phyloP scores from a whole-genome alignment of 35 echinoderm and acorn worm genomes.

The Ophioderma brevispina region DNA sequence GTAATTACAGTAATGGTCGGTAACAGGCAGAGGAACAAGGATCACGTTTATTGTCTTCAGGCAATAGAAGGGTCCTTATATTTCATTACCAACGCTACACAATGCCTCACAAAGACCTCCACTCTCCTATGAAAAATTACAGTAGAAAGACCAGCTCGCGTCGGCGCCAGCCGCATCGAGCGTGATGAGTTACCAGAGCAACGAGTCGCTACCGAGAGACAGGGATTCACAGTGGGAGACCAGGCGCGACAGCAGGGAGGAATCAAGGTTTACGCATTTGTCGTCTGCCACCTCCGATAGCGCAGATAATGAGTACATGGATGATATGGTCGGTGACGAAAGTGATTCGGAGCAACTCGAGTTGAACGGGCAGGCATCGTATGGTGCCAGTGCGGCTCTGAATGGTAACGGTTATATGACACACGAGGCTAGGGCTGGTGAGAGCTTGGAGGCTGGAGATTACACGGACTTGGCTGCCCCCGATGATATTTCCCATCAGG shows the following conservation, averaged over 20 bases:
- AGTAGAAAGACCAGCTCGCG: slow-evolving; percentile 2
- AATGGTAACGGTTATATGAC: not conserved
- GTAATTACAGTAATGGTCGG: slow-evolving; percentile 1
- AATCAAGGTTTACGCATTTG: not conserved
- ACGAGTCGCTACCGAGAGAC: not conserved
- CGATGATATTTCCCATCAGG: not conserved
- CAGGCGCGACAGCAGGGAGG: not conserved
- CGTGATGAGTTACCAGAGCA: not conserved
- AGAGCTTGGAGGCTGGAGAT: not conserved
- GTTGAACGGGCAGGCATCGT: not conserved
- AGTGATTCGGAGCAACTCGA: not conserved
- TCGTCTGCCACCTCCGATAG: not conserved
- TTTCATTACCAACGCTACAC: slow-evolving; percentile 18
- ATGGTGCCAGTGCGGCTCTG: not conserved
- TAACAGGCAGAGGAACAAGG: not conserved
- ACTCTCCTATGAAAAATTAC: slow-evolving; percentile 27
- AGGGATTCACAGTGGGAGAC: not conserved
- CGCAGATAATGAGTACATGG: slow-evolving; percentile 18
- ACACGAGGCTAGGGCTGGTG: not conserved
- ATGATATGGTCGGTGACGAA: not conserved
- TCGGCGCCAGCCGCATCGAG: not conserved
- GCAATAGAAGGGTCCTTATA: not conserved
- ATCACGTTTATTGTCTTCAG: not conserved
- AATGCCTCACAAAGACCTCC: slow-evolving; percentile 34
- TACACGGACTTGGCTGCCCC: not conserved